Evolutionary conservation across 1,140 invertebrate genomes (phyloP), one percentile per base, ranked within the genome.

Genomic region (Cataglyphis hispanica): DNA sequence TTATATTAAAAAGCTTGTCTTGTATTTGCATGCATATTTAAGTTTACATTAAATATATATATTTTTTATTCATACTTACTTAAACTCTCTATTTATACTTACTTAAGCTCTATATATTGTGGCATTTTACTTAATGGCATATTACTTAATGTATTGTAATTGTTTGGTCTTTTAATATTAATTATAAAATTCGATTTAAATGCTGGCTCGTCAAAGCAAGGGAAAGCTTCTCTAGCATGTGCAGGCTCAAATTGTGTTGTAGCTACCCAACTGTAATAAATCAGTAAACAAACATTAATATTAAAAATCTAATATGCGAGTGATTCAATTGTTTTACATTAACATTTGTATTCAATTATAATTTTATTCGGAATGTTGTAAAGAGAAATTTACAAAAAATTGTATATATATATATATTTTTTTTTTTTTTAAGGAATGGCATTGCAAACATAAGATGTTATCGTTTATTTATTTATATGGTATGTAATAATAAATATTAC

Each of bases 131-230:
- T 11, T 10, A 53, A 56, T 6, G 95, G 95, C 95, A 95, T 96
- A 85, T 96, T 96, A 43, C 95, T 95, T 2, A 96, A 90, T 3
- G 93, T 93, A 0, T 87, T 89, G 63, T 95, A 96, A 37, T 70
- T 60, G 0, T 84, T 56, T 19, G 94, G 95, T 84, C 95, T 95
- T 34, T 91, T 92, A 3, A 99, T 95, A 1, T 96, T 97, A 1
- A 98, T 95, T 37, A 95, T 93, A 74, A 98, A 99, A 0, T 94
- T 96, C 0, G 98, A 97, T 94, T 98, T 99, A 84, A 98, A 97
- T 11, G 96, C 94, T 1, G 98, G 98, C 90, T 99, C 98, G 91
- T 99, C 98, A 92, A 98, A 98, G 91, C 98, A 98, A 2, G 98
- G 98, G 91, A 99, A 99, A 0, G 97, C 98, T 88, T 96, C 95